Base-by-base conservation (phyloP, 2,888 invertebrate genomes). In the Yponomeuta malinellus region DNA sequence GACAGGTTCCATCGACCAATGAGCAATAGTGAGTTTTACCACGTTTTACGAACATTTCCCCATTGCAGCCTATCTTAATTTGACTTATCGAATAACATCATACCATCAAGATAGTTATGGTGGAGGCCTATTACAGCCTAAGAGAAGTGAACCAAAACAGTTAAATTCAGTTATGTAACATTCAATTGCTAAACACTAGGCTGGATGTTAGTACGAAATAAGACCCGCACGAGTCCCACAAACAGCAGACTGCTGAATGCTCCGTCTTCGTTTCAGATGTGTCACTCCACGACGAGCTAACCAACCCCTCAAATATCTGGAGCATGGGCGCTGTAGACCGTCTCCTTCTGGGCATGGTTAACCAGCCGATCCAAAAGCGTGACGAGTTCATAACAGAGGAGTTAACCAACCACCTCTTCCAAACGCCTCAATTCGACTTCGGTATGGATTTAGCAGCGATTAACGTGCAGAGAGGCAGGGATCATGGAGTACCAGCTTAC, bases 371-470 rank as follows among this genome's bases (percentile, higher is more conserved):
- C 0, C 96, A 97, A 75, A 94, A 94, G 76, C 92, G 97, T 0
- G 97, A 97, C 82, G 96, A 97, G 79, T 97, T 96, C 82, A 96
- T 97, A 70, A 95, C 95, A 0, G 94, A 94, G 10, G 97, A 97
- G 79, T 89, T 97, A 23, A 97, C 97, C 8, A 96, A 97, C 82
- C 97, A 96, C 80, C 90, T 97, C 0, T 97, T 97, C 80, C 96
- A 97, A 92, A 95, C 95, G 2, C 81, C 86, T 74, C 92, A 92
- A 10, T 94, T 94, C 72, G 93, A 94, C 33, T 96, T 96, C 76
- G 96, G 98, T 0, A 95, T 98, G 93, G 98, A 98, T 81, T 88
- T 98, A 72, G 97, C 97, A 0, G 96, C 98, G 0, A 95, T 98
- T 71, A 98, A 98, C 78, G 96, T 98, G 63, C 97, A 98, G 83